These are phyloP conservation scores for Palythoa heliodiscus DNA, from an alignment of 92 coral and sea anemone species.

Conservation along the genomic window DNA sequence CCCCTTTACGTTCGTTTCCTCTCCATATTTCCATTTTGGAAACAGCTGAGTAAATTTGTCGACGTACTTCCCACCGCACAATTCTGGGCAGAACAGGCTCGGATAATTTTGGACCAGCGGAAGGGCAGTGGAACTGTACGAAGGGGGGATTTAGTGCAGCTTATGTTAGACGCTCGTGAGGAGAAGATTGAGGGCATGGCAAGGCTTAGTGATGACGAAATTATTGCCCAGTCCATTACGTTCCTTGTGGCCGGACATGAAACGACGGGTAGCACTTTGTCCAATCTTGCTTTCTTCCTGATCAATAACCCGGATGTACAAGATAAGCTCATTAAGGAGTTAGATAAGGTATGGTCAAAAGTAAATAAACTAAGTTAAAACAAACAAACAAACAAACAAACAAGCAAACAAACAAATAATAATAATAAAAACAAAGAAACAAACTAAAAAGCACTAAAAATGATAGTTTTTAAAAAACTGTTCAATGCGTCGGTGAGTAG, in stretches of 20 bases:
- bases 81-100: slow-evolving; percentile 46
- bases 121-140: slow-evolving; percentile 12
- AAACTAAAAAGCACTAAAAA: too few species aligned
- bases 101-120: slow-evolving; percentile 50
- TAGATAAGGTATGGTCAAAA: slow-evolving; percentile 27
- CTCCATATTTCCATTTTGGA: slow-evolving; percentile 65
- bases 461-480: too few species aligned
- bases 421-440: too few species aligned
- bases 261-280: slow-evolving; percentile 64
- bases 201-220: slow-evolving; percentile 62
- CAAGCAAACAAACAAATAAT: too few species aligned
- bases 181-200: slow-evolving; percentile 55
- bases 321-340: slow-evolving; percentile 59
- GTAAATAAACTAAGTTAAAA: neutral
- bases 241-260: slow-evolving; percentile 71
- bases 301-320: slow-evolving; percentile 66
- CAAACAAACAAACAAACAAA: neutral
- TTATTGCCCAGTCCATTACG: slow-evolving; percentile 61
- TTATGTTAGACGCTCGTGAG: slow-evolving; percentile 74
- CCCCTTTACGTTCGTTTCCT: slow-evolving; percentile 58
- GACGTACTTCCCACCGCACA: slow-evolving; percentile 26
- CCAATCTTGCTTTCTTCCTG: slow-evolving; percentile 62
- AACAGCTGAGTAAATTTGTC: slow-evolving; percentile 36
- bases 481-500: too few species aligned
- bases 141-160: slow-evolving; percentile 57